Base-by-base conservation (phyloP, 2,113 vertebrate genomes). In the Picathartes gymnocephalus region DNA sequence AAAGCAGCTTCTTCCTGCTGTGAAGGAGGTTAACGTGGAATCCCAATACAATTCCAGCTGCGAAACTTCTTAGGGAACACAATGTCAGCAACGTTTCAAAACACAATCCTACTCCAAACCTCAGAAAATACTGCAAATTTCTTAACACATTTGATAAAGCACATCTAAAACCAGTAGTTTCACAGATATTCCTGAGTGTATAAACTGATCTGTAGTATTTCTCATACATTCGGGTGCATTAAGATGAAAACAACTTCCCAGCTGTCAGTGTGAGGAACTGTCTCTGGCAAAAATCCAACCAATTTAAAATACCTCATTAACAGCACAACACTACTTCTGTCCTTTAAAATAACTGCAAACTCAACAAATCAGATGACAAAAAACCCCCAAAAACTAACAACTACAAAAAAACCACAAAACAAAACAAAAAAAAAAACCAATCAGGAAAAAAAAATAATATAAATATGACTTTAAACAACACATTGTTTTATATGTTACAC, bases 181-280 rank as follows among this genome's bases (percentile, higher is more conserved):
- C 60, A 73, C 39, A 80, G 50, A 50, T 82, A 50, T n/a, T 92
- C 18, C 45, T 33, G 24, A 40, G 56, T 21, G 27, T 23, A 62
- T 70, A 51, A 93, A 86, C 44, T 53, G 47, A 70, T 72, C 33
- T 48, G 58, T 57, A 90, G 81, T 39, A 42, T 70, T 95, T 72
- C 65, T 84, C 54, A 58, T 61, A 27, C 35, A 77, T 51, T 14
- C 0, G 0, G 11, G 47, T 70, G 50, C 0, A 4, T 77, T 66
- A 65, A 27, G 16, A 88, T 44, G 57, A 73, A 86, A 92, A 95
- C 40, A 90, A 81, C 42, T 74, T 68, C 30, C 25, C 2, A 0
- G 66, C 27, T 86, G 47, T 54, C 64, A 73, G 21, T 10, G 45
- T 91, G 31, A 91, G 22, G 73, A 94, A 62, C 27, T 40, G 27